These are phyloP conservation scores for Romanomermis culicivorax DNA, from an alignment of 2,888 invertebrate species.

Conservation along the genomic window DNA sequence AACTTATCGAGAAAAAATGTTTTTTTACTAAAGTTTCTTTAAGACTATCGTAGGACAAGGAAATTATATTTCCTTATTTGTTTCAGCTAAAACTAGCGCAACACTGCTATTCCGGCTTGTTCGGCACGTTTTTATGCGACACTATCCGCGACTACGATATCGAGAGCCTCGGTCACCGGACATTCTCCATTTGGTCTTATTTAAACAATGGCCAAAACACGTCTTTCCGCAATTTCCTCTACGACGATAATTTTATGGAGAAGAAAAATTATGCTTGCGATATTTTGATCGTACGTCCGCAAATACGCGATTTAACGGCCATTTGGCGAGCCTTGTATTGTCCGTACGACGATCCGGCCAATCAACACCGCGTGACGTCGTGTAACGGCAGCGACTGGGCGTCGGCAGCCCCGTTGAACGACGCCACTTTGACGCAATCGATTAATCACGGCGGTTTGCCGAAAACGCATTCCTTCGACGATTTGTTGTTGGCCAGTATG, in stretches of 20 bases:
- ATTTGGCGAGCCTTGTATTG: constrained; percentile 5
- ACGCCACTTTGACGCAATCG: background rate
- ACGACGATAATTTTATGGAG: too few species aligned
- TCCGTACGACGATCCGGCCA: constrained; percentile 15
- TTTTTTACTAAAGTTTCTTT: too few species aligned
- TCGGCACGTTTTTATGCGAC: constrained; percentile 88
- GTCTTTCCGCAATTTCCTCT: constrained; percentile 47
- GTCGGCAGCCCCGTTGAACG: background rate
- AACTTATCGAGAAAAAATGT: too few species aligned
- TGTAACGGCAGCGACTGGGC: background rate
- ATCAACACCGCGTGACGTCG: background rate
- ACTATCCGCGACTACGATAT: constrained; percentile 33
- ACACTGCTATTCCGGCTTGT: constrained; percentile 82
- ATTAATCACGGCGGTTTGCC: background rate
- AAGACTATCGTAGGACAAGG: too few species aligned
- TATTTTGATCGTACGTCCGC: too few species aligned
- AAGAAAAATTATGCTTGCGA: too few species aligned
- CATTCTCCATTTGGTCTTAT: constrained; percentile 67
- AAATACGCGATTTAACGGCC: background rate
- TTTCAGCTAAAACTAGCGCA: constrained; percentile 78
- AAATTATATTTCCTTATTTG: too few species aligned
- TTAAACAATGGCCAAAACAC: constrained; percentile 38
- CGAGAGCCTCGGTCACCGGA: constrained; percentile 42
- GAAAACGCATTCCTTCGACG: background rate
- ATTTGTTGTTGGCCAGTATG: background rate